These are phyloP conservation scores for Xylota sylvarum DNA, from an alignment of 2,888 invertebrate genomes.

Conservation along the genomic window DNA sequence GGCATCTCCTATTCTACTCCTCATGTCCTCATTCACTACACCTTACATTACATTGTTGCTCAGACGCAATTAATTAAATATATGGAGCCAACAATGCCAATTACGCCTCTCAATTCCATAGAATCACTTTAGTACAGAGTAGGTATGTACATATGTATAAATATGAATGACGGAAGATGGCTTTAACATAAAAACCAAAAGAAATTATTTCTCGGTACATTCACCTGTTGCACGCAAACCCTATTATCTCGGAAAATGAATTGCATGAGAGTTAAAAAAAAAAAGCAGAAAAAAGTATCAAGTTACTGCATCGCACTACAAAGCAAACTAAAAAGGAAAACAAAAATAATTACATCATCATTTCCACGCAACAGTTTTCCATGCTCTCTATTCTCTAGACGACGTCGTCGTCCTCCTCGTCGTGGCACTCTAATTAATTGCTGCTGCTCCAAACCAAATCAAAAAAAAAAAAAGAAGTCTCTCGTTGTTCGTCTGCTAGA, in stretches of 20 bases:
- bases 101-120: conserved; percentile 43
- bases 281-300: conserved; percentile 70
- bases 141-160: background rate
- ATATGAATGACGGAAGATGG: conserved; percentile 1
- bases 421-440: conserved; percentile 64
- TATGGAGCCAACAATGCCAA: conserved; percentile 43
- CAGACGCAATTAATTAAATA: conserved; percentile 20
- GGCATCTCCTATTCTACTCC: too few species aligned
- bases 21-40: background rate
- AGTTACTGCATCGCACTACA: conserved; percentile 60
- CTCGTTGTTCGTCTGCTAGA: background rate
- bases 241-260: conserved; percentile 69
- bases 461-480: background rate
- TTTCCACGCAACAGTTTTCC: conserved; percentile 64
- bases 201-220: conserved; percentile 41
- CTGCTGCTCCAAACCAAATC: background rate
- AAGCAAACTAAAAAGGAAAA: conserved; percentile 27
- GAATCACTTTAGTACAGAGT: conserved; percentile 30
- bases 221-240: conserved; percentile 75
- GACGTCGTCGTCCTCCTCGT: background rate
- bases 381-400: background rate
- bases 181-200: background rate
- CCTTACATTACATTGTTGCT: background rate
- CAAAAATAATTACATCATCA: conserved; percentile 73
- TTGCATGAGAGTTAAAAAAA: conserved; percentile 64